A percentile compares a stretch with the other conserved stretches of the same genome.
Conservation (phyloP, 1,140 invertebrate genomes). For the Temnothorax longispinosus region DNA sequence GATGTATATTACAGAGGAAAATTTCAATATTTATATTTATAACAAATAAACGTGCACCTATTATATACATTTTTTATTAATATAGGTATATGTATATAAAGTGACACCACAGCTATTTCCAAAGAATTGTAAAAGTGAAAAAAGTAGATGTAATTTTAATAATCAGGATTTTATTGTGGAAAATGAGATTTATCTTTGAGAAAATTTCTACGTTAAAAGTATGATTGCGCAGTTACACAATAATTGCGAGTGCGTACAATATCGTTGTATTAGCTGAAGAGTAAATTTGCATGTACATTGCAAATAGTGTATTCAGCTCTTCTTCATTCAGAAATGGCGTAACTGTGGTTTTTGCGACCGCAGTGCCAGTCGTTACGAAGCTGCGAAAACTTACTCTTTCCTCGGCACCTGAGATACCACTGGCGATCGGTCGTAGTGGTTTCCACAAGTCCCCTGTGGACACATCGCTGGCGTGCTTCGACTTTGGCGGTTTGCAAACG, state of each 20-base stretch:
- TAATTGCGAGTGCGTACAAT: not conserved
- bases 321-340: not conserved
- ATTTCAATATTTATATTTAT: not conserved
- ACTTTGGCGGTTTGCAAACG: conserved; percentile 87
- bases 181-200: not conserved
- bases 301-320: not conserved
- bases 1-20: not conserved
- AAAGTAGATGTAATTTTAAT: not conserved
- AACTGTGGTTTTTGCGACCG: not conserved
- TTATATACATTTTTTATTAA: not conserved
- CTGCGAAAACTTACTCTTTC: conserved; percentile 85
- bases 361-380: not conserved
- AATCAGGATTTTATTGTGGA: not conserved
- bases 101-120: not conserved
- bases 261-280: not conserved
- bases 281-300: not conserved
- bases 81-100: not conserved
- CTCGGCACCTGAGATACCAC: conserved; percentile 87
- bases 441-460: conserved; percentile 92
- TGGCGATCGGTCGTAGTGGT: conserved; percentile 89
- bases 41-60: not conserved
- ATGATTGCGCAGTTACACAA: not conserved
- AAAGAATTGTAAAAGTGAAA: not conserved
- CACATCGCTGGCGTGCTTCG: conserved; percentile 85
- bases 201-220: not conserved